A percentile compares a stretch with the other conserved stretches of the same genome.
These are phyloP conservation scores for Conus ventricosus DNA, from an alignment of 1,140 invertebrate genomes.

Conservation along the genomic window DNA sequence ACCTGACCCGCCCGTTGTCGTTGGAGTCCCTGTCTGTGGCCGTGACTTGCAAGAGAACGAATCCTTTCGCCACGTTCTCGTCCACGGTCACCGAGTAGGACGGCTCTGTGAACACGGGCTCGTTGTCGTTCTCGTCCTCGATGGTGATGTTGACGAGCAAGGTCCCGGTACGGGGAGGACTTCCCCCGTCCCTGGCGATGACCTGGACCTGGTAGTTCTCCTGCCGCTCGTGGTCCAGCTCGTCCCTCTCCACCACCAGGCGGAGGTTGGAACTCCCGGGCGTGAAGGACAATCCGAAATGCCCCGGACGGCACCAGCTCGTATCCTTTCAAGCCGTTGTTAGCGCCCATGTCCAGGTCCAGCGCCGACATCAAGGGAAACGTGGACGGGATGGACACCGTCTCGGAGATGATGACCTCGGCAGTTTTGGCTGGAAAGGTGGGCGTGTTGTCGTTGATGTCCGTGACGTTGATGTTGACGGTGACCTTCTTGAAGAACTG, in stretches of 20 bases:
- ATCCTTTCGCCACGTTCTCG: constrained; percentile 80
- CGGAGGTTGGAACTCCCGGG: constrained; percentile 60
- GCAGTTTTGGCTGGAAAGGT: constrained; percentile 77
- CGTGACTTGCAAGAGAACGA: constrained; percentile 87
- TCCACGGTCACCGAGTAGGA: constrained; percentile 91
- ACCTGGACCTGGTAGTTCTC: constrained; percentile 75
- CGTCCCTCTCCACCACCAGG: constrained; percentile 53
- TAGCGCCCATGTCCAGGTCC: constrained; percentile 62
- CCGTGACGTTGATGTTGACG: constrained; percentile 77
- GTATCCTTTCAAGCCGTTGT: constrained; percentile 58
- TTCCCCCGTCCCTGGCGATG: constrained; percentile 67
- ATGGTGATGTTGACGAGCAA: constrained; percentile 56
- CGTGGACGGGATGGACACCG: constrained; percentile 55
- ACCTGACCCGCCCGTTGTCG: constrained; percentile 97
- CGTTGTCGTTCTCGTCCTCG: constrained; percentile 78
- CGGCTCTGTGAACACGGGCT: constrained; percentile 56
- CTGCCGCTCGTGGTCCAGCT: constrained; percentile 60
- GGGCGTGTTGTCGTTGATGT: constrained; percentile 70
- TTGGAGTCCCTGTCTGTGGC: constrained; percentile 96
- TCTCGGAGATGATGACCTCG: constrained; percentile 88
- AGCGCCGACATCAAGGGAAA: constrained; percentile 61
- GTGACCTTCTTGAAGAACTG: constrained; percentile 50
- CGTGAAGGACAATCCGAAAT: constrained; percentile 56
- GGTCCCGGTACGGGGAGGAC: constrained; percentile 74
- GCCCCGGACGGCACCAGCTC: constrained; percentile 51